These are phyloP conservation scores for Drosophila seguyi DNA, from an alignment of 1,140 invertebrate species.

Conservation along the genomic window DNA sequence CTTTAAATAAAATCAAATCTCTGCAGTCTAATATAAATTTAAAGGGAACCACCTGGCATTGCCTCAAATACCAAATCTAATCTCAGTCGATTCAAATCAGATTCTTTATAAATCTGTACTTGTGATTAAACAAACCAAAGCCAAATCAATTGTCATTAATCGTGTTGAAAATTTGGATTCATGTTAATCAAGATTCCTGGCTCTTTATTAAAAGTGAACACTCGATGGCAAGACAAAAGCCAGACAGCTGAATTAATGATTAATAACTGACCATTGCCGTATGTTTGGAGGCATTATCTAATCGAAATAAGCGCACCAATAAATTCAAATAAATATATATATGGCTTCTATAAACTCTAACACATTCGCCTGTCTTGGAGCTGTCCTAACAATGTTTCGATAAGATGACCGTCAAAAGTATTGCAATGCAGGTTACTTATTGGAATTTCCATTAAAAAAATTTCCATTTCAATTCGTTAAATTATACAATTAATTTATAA, in stretches of 20 bases:
- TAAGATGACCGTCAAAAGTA: slow-evolving; percentile 1
- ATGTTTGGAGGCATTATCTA: slow-evolving; percentile 22
- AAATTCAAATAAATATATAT: slow-evolving; percentile 24
- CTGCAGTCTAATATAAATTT: not conserved
- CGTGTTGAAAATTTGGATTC: slow-evolving; percentile 6
- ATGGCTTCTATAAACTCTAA: not conserved
- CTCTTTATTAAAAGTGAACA: not conserved
- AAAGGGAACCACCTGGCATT: not conserved
- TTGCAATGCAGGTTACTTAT: slow-evolving; percentile 2
- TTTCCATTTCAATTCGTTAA: not conserved
- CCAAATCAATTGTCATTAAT: not conserved
- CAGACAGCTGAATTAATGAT: slow-evolving; percentile 19
- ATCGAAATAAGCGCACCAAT: slow-evolving; percentile 7
- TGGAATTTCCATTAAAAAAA: not conserved
- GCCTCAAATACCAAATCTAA: not conserved
- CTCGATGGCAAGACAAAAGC: slow-evolving; percentile 8
- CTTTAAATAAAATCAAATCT: not conserved
- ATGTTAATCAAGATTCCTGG: not conserved
- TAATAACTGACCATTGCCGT: slow-evolving; percentile 5
- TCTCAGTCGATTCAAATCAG: slow-evolving; percentile 8
- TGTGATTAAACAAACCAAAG: not conserved
- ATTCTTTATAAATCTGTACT: not conserved
- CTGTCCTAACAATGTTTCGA: not conserved
- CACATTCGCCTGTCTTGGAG: not conserved
- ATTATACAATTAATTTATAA: not conserved